These are phyloP conservation scores for Pseudopipra pipra DNA, from an alignment of 2,113 vertebrate genomes.

Conservation along the genomic window DNA sequence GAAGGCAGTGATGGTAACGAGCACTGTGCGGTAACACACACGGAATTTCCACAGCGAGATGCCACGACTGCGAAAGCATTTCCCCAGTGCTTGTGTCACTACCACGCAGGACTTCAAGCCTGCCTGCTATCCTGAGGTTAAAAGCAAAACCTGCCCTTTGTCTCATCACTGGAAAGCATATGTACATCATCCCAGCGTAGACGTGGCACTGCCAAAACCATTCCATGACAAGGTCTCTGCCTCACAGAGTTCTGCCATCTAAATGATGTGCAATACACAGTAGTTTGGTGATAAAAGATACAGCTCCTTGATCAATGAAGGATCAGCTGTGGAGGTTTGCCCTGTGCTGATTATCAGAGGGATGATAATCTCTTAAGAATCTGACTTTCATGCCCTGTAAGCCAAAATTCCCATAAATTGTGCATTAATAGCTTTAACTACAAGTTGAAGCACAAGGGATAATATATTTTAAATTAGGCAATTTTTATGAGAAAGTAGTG, in stretches of 20 bases:
- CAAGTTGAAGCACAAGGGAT: neutral
- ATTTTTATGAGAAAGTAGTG: neutral
- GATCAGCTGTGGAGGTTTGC: neutral
- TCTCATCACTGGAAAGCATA: neutral
- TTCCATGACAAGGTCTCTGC: neutral
- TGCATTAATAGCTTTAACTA: neutral
- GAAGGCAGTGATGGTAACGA: neutral
- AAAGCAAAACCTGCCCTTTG: neutral
- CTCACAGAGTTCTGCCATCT: neutral
- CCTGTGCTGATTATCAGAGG: neutral
- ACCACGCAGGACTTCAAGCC: neutral
- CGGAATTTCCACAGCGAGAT: neutral
- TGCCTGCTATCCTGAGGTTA: neutral
- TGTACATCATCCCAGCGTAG: fast-evolving
- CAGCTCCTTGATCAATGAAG: neutral
- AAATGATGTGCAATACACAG: neutral
- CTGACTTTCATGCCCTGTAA: neutral
- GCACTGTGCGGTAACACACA: neutral
- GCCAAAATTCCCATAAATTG: neutral
- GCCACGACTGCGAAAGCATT: neutral
- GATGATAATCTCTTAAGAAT: neutral
- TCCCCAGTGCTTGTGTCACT: neutral
- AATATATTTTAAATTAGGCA: neutral
- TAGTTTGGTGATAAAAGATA: neutral
- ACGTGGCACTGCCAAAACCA: neutral